Conservation (phyloP, 2,797 vertebrate species). For the Lagocephalus sceleratus region DNA sequence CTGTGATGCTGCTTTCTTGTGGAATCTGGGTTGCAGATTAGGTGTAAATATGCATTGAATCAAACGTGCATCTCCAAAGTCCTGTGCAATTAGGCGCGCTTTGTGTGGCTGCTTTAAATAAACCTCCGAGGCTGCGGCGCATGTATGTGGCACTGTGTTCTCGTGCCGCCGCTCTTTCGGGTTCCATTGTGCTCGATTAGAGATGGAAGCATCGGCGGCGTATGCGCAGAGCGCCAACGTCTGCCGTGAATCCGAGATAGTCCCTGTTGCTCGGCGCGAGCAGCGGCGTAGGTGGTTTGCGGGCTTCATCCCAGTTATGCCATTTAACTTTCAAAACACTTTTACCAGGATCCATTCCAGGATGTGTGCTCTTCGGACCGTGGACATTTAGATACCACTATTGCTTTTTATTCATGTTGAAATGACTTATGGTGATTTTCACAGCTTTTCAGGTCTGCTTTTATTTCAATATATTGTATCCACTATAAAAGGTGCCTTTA, state of each 20-base stretch:
- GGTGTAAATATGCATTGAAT: conserved; percentile 8
- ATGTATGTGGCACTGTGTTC: conserved; percentile 10
- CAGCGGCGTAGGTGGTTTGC: not conserved
- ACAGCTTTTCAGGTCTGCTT: no score
- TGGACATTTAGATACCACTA: no score
- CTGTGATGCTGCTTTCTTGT: not conserved
- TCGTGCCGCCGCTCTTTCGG: conserved; percentile 8
- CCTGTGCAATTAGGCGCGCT: conserved; percentile 42
- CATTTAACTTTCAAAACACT: no score
- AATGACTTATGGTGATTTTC: no score
- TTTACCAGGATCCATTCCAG: no score
- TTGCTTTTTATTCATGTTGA: no score
- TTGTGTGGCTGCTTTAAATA: conserved; percentile 49
- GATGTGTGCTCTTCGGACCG: no score
- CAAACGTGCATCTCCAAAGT: conserved; percentile 33
- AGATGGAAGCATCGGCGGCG: conserved; percentile 4
- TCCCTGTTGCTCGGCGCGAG: no score
- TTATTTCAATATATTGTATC: no score
- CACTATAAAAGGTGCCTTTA: no score
- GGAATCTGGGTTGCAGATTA: conserved; percentile 2
- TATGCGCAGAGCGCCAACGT: not conserved
- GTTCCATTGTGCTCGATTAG: not conserved
- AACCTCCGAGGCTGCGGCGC: conserved; percentile 31
- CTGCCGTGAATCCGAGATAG: no score
- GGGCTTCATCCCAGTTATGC: not conserved